Evolutionary conservation across 2,797 vertebrate genomes (phyloP), one percentile per base, ranked within the genome.

Genomic region (Phylloscopus collybita): DNA sequence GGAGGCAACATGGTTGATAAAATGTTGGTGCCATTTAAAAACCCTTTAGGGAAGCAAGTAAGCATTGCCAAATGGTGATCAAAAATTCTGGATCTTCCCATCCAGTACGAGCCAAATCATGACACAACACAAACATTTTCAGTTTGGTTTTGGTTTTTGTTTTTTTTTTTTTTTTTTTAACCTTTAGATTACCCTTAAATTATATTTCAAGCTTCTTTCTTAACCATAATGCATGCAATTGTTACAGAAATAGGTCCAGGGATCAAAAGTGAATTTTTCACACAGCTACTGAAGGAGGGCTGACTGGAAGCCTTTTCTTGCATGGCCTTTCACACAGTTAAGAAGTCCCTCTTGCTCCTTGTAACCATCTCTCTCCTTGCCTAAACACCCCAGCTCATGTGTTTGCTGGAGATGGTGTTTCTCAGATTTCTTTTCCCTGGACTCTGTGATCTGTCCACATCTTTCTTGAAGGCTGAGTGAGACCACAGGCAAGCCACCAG

Each of bases 21-120:
- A 65, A 50, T 29, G 40, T 44, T 76, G 66, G 73, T 92, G 59
- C 82, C 76, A 34, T 91, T 94, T 50, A 7, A 86, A 93, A 94
- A 70, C 54, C 75, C 87, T 95, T 90, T 88, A 93, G 89, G 93
- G 89, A 86, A 95, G 27, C 44, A 75, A 90, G 61, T 49, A 79
- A 94, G 40, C 36, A 29, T 49, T 95, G 89, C 82, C 85, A 94
- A 91, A 75, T 45, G 40, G 40, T 90, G 80, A 91, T 91, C 21
- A 94, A 81, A 95, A 91, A 72, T 81, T 78, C 53, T 94, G 74
- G 11, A 91, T 88, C 74, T 93, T 94, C 88, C 80, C 45, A 88
- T 57, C 60, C 40, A 64, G 6, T 9, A 10, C 0, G 5, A 93
- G 90, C 92, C 94, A 95, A 95, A 82, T 60, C 32, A 92, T 95